A percentile compares a stretch with the other conserved stretches of the same genome.
Conservation (phyloP, 2,888 invertebrate species). For the Cantharis rufa region DNA sequence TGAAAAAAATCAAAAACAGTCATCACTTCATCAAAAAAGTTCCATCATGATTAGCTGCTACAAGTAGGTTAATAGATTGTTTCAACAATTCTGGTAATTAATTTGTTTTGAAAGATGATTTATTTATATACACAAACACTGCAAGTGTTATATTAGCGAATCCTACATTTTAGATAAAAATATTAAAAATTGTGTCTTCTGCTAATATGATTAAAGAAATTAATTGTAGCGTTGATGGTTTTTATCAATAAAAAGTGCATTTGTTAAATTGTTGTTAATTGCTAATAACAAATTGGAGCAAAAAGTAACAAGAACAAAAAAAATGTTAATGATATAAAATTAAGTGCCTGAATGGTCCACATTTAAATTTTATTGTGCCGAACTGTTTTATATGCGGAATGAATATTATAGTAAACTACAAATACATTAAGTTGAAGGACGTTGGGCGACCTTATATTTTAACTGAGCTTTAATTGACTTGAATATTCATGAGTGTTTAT, state of each 20-base stretch:
- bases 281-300: background rate
- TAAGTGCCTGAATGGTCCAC: background rate
- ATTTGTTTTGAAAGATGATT: background rate
- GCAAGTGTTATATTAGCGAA: background rate
- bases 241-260: background rate
- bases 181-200: background rate
- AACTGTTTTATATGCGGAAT: background rate
- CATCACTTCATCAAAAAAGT: background rate
- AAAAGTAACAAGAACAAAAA: background rate
- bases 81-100: background rate
- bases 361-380: background rate
- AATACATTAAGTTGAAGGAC: slow-evolving; percentile 1
- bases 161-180: background rate
- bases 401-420: slow-evolving; percentile 3
- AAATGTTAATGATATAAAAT: background rate
- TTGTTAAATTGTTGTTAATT: slow-evolving; percentile 1
- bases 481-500: background rate
- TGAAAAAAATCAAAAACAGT: background rate
- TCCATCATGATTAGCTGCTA: background rate
- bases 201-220: background rate
- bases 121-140: background rate
- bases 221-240: background rate
- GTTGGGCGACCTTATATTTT: slow-evolving; percentile 1
- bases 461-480: background rate
- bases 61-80: background rate